These are phyloP conservation scores for Halyomorpha halys DNA, from an alignment of 1,140 invertebrate genomes.

Conservation along the genomic window DNA sequence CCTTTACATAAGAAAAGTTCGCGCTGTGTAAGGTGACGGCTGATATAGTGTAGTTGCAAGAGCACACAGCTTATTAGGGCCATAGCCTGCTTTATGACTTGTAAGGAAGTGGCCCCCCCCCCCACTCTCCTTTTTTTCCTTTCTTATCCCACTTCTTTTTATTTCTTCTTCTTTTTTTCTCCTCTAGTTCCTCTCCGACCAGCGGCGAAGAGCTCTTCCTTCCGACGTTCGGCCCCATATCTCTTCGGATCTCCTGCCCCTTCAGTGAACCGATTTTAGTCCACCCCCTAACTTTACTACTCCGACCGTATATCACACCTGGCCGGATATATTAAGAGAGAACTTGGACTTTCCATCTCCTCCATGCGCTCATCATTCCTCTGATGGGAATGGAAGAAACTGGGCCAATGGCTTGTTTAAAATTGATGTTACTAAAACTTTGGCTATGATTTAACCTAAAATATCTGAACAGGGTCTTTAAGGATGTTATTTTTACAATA, in stretches of 20 bases:
- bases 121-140: background rate
- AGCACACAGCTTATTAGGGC: background rate
- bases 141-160: slow-evolving; percentile 2
- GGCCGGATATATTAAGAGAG: background rate
- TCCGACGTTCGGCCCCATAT: slow-evolving; percentile 10
- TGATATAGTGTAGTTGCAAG: slow-evolving; percentile 11
- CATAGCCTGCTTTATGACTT: slow-evolving; percentile 21
- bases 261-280: background rate
- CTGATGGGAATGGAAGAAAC: too few species aligned
- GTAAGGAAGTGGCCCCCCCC: slow-evolving; percentile 19
- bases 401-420: too few species aligned
- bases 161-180: slow-evolving; percentile 2
- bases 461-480: too few species aligned
- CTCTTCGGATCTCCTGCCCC: slow-evolving; percentile 10
- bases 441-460: too few species aligned
- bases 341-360: too few species aligned
- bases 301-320: background rate
- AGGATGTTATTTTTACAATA: too few species aligned
- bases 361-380: too few species aligned
- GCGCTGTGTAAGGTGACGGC: slow-evolving; percentile 9
- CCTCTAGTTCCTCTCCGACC: background rate
- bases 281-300: background rate
- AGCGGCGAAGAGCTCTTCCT: background rate
- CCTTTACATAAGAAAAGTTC: slow-evolving; percentile 24
- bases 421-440: too few species aligned